Percentiles rank a stretch among this genome's conserved stretches.
Evolutionary conservation across 2,888 invertebrate genomes (phyloP).

Genomic region (Cantharis lateralis): DNA sequence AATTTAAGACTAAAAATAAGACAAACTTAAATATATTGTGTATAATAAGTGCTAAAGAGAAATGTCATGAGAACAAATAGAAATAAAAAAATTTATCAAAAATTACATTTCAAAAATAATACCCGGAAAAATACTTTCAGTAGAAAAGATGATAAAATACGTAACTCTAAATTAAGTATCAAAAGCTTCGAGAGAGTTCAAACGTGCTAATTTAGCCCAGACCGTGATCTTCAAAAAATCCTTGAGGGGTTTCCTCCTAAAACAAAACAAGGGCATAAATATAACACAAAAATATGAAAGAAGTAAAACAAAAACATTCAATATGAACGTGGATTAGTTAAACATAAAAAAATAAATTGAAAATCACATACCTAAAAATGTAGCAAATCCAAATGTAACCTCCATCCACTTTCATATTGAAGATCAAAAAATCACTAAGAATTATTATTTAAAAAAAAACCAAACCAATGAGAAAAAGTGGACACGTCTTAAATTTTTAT

Average conservation of each 20-base stretch:
- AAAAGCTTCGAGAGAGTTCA: not conserved
- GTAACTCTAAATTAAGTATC: not conserved
- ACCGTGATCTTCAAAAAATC: constrained; percentile 99
- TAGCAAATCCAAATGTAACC: constrained; percentile 23
- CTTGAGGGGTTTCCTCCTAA: constrained; percentile 99
- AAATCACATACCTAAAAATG: constrained; percentile 30
- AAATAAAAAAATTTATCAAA: not conserved
- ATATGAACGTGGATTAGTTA: constrained; percentile 48
- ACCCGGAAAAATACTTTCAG: not conserved
- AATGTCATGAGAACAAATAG: not conserved
- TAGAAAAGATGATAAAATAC: not conserved
- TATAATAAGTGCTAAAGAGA: not conserved
- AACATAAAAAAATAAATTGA: constrained; percentile 11
- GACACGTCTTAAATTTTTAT: constrained; percentile 18
- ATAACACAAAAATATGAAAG: constrained; percentile 5
- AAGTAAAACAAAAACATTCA: constrained; percentile 34
- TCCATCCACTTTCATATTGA: constrained; percentile 34
- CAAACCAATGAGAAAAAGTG: constrained; percentile 13
- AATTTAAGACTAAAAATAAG: not conserved
- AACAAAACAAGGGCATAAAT: constrained; percentile 61
- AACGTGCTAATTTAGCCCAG: constrained; percentile 71
- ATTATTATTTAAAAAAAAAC: constrained; percentile 12
- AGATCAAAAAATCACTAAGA: constrained; percentile 17
- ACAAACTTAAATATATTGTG: not conserved
- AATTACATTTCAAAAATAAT: not conserved